These are phyloP conservation scores for Clivina fossor DNA, from an alignment of 2,888 invertebrate species.

Conservation along the genomic window DNA sequence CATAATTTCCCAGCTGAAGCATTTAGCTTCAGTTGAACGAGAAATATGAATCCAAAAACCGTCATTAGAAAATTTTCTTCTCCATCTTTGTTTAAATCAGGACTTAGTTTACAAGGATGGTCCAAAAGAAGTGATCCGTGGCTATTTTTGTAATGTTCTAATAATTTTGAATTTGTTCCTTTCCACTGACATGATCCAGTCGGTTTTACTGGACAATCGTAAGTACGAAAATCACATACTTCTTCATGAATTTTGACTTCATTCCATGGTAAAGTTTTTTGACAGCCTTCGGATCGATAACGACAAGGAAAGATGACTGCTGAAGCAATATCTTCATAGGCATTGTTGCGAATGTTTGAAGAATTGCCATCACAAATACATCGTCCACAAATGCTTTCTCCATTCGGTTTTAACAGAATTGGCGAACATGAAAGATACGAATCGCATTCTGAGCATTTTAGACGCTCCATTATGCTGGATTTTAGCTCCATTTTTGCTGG, in stretches of 20 bases:
- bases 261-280: slow-evolving; percentile 6
- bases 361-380: background rate
- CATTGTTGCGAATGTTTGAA: slow-evolving; percentile 8
- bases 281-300: slow-evolving; percentile 14
- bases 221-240: slow-evolving; percentile 8
- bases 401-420: slow-evolving; percentile 20
- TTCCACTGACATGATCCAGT: slow-evolving; percentile 18
- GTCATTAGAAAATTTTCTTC: slow-evolving; percentile 23
- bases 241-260: slow-evolving; percentile 21
- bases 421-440: slow-evolving; percentile 20
- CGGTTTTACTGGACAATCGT: slow-evolving; percentile 23
- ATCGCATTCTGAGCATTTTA: slow-evolving; percentile 24
- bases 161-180: slow-evolving; percentile 12
- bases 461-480: slow-evolving; percentile 3
- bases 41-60: slow-evolving; percentile 23
- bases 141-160: slow-evolving; percentile 18
- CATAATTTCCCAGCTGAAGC: slow-evolving; percentile 11
- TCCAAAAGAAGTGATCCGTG: slow-evolving; percentile 18
- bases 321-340: slow-evolving; percentile 24
- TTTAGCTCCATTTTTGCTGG: too few species aligned
- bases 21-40: slow-evolving; percentile 25
- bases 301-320: slow-evolving; percentile 21
- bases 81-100: slow-evolving; percentile 10
- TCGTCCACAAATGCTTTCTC: slow-evolving; percentile 26
- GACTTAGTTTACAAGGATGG: slow-evolving; percentile 16